A percentile compares a stretch with the other conserved stretches of the same genome.
These are phyloP conservation scores for Grapholita molesta DNA, from an alignment of 1,140 invertebrate species.

Conservation along the genomic window DNA sequence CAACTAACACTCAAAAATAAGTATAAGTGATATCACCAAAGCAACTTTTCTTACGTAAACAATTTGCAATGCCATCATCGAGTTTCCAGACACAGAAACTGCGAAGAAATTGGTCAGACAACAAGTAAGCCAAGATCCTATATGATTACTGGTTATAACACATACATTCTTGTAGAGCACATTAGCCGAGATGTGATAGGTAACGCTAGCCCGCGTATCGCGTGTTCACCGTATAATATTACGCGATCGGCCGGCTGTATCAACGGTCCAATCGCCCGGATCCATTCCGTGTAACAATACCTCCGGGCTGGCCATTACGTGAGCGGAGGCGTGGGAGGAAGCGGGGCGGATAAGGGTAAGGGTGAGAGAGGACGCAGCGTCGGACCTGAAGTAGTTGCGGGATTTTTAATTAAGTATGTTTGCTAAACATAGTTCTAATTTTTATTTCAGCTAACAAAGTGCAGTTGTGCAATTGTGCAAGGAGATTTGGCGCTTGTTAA, in stretches of 20 bases:
- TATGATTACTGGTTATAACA: neutral
- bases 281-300: slow-evolving; percentile 74
- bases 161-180: neutral
- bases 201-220: slow-evolving; percentile 70
- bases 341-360: slow-evolving; percentile 7
- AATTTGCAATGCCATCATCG: neutral
- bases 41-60: too few species aligned
- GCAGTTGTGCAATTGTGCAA: too few species aligned
- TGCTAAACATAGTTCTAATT: too few species aligned
- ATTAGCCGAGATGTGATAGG: slow-evolving; percentile 58
- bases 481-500: too few species aligned
- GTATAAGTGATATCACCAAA: too few species aligned
- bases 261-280: slow-evolving; percentile 72
- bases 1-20: too few species aligned
- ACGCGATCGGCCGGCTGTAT: slow-evolving; percentile 66
- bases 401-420: too few species aligned
- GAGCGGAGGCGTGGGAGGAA: slow-evolving; percentile 21
- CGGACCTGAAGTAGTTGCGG: too few species aligned
- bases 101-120: too few species aligned
- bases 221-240: slow-evolving; percentile 63
- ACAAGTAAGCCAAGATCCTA: neutral
- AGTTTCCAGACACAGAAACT: neutral
- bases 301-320: slow-evolving; percentile 42
- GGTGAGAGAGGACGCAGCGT: neutral
- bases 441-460: too few species aligned